Evolutionary conservation across 2,888 invertebrate species (phyloP).

Genomic region (Endomychus coccineus): DNA sequence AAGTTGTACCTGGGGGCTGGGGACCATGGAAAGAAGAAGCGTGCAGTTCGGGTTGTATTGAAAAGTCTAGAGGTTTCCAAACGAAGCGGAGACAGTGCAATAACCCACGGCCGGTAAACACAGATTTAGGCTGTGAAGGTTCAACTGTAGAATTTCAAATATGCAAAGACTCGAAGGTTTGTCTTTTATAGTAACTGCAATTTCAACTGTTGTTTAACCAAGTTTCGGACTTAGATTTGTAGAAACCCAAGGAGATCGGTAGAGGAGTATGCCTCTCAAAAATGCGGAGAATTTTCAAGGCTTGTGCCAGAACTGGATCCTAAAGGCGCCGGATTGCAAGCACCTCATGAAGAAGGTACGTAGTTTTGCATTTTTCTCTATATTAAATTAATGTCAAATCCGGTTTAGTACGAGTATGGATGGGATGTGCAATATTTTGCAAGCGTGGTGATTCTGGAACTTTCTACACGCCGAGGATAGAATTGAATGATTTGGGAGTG

Average conservation of each 20-base stretch:
- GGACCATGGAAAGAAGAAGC: slow-evolving; percentile 53
- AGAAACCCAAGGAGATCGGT: slow-evolving; percentile 48
- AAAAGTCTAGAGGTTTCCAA: slow-evolving; percentile 54
- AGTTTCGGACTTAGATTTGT: slow-evolving; percentile 44
- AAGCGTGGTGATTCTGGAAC: slow-evolving; percentile 55
- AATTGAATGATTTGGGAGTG: slow-evolving; percentile 64
- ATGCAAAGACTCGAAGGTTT: slow-evolving; percentile 61
- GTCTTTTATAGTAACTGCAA: neutral
- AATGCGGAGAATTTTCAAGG: slow-evolving; percentile 57
- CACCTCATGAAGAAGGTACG: slow-evolving; percentile 60
- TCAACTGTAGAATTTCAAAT: slow-evolving; percentile 56
- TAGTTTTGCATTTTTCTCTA: neutral
- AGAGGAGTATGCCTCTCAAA: slow-evolving; percentile 54
- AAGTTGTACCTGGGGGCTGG: slow-evolving; percentile 52
- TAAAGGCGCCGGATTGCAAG: slow-evolving; percentile 63
- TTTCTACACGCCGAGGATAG: slow-evolving; percentile 69
- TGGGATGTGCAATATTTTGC: slow-evolving; percentile 74
- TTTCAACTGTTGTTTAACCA: neutral
- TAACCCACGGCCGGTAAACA: slow-evolving; percentile 46
- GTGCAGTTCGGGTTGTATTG: slow-evolving; percentile 62
- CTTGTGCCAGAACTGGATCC: slow-evolving; percentile 55
- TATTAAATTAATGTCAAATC: neutral
- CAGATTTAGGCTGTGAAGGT: slow-evolving; percentile 55
- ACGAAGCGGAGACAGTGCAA: slow-evolving; percentile 53
- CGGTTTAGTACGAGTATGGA: slow-evolving; percentile 59